A percentile compares a stretch with the other conserved stretches of the same genome.
These are phyloP conservation scores for Aphodius sticticus DNA, from an alignment of 2,888 invertebrate species.

Conservation along the genomic window DNA sequence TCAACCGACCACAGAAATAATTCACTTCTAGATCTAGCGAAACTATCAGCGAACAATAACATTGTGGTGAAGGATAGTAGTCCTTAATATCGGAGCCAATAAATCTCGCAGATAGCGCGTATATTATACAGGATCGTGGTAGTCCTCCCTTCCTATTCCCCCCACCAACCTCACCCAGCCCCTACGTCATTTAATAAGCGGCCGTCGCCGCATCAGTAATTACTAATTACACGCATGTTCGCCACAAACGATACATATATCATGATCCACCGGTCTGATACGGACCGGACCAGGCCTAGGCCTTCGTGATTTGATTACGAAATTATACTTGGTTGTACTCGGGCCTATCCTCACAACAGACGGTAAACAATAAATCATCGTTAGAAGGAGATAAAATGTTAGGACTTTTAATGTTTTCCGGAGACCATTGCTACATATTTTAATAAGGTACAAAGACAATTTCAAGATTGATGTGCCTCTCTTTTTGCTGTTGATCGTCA, in stretches of 20 bases:
- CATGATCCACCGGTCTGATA: constrained; percentile 49
- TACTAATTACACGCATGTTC: constrained; percentile 51
- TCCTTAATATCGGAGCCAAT: constrained; percentile 15
- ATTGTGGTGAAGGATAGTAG: constrained; percentile 21
- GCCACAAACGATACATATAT: constrained; percentile 51
- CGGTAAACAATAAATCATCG: not conserved
- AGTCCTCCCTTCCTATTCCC: not conserved
- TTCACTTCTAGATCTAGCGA: not conserved
- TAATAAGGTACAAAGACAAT: too few relatives aligned
- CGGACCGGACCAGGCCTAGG: constrained; percentile 32
- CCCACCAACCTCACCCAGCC: constrained; percentile 25
- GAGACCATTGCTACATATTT: not conserved
- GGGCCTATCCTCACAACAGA: not conserved
- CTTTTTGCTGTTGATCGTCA: too few relatives aligned
- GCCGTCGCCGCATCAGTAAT: constrained; percentile 46
- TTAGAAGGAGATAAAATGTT: constrained; percentile 21
- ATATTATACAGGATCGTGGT: not conserved
- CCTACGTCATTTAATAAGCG: constrained; percentile 41
- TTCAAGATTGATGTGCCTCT: too few relatives aligned
- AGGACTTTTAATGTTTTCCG: constrained; percentile 5
- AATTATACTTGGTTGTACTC: constrained; percentile 35
- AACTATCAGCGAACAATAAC: not conserved
- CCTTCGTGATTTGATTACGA: constrained; percentile 47
- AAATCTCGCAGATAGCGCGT: constrained; percentile 15
- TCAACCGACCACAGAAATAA: not conserved